A percentile compares a stretch with the other conserved stretches of the same genome.
phyloP scores from a whole-genome alignment of 2,113 vertebrate species.

The Campylomormyrus tamandua region DNA sequence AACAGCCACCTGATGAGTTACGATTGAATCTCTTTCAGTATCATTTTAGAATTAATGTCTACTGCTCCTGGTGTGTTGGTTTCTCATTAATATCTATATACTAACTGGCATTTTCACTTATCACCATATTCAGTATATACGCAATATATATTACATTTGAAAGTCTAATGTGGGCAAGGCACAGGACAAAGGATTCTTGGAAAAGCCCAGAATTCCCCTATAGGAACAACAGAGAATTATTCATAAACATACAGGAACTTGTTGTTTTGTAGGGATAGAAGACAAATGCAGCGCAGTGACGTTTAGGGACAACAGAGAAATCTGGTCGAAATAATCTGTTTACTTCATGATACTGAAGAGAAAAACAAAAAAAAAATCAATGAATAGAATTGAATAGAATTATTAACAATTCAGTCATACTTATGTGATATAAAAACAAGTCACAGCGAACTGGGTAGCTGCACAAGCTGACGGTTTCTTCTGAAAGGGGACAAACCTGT shows the following conservation, averaged over 20 bases:
- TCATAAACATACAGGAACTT: background rate
- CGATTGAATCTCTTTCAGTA: background rate
- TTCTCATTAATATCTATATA: background rate
- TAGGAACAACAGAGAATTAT: background rate
- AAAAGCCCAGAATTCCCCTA: background rate
- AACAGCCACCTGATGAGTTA: background rate
- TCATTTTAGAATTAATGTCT: background rate
- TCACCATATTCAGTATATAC: background rate
- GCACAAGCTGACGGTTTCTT: background rate
- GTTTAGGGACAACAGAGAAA: background rate
- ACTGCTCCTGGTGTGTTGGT: background rate
- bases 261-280: background rate
- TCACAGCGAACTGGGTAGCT: background rate
- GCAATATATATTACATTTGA: background rate
- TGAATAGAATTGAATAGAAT: background rate
- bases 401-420: background rate
- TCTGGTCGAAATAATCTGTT: background rate
- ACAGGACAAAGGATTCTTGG: background rate
- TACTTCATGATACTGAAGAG: no score
- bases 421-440: background rate
- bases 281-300: background rate
- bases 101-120: background rate
- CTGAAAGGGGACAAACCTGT: background rate
- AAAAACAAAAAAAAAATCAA: background rate
- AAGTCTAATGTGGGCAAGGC: background rate